Base-by-base conservation (phyloP, 2,888 invertebrate genomes). In the Micoletzkya japonica region DNA sequence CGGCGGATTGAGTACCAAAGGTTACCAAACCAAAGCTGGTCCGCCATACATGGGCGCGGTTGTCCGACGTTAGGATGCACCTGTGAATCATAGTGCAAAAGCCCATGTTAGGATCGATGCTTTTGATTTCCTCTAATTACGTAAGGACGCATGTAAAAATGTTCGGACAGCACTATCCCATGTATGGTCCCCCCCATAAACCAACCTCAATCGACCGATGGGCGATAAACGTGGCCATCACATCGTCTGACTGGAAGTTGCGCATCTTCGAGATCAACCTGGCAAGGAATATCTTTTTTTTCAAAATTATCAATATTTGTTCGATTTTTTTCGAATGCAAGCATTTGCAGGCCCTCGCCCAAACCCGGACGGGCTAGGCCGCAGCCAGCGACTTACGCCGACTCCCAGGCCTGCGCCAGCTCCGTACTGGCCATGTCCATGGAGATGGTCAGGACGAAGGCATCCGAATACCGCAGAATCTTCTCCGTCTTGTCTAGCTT, bases 401-500 rank as follows among this genome's bases (percentile, higher is more conserved):
- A 26, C 49, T 68, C 68, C 68, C 68, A 68, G n/a, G 44, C 36
- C 58, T 68, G 57, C 14, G 68, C 68, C 58, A 30, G 17, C 20
- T 68, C 57, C n/a, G 6, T 49, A n/a, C 58, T 58, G 17, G 0
- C 14, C 30, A 58, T 10, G 30, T 68, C 68, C 30, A 68, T n/a
- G 26, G n/a, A 39, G n/a, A 68, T 68, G 14, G 68, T 68, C 39
- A 68, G 37, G 7, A 58, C 26, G 26, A 44, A 49, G 1, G 39
- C 37, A 44, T 68, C 20, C 14, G 68, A 28, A 32, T 57, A 39
- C 7, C 44, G 28, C 0, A 28, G 3, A 34, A 68, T 68, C 64
- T 54, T 52, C 63, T 30, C 28, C 44, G 28, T 24, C 20, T 63
- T 37, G 7, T 44, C 44, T 2, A 54, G 24, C 17, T 26, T 20